Conservation (phyloP, 2,797 vertebrate species). For the Cichlasoma orientale region DNA sequence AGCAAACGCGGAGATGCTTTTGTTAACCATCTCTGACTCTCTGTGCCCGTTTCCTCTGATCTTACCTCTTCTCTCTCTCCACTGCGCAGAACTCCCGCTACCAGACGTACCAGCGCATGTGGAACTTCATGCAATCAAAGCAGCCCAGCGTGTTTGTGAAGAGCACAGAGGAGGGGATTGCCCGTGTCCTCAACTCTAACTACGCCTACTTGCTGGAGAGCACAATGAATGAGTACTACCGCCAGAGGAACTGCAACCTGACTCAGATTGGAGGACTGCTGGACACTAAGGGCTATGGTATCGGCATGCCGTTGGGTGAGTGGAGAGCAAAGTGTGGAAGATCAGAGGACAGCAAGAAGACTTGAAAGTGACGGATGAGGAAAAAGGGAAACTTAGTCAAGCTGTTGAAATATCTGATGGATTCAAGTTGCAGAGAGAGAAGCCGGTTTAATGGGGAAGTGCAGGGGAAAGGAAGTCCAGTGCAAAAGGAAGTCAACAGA, state of each 20-base stretch:
- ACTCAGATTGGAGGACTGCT: constrained; percentile 98
- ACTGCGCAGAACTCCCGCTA: constrained; percentile 93
- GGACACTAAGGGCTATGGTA: constrained; percentile 99
- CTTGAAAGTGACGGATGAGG: not conserved
- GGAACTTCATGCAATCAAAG: constrained; percentile 99
- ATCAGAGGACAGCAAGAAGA: not conserved
- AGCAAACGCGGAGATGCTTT: constrained; percentile 6
- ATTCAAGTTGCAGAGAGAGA: not conserved
- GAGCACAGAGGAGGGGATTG: constrained; percentile 98
- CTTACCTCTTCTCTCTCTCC: not conserved
- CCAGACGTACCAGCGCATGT: constrained; percentile 99
- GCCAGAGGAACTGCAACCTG: constrained; percentile 96
- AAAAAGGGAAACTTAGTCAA: not conserved
- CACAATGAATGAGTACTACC: constrained; percentile 99
- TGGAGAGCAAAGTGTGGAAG: not conserved
- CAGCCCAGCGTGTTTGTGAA: constrained; percentile 99
- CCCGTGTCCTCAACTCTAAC: constrained; percentile 97
- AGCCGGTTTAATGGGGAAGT: not conserved
- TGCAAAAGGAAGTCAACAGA: constrained; percentile 27
- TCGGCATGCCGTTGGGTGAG: constrained; percentile 98
- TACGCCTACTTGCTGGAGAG: constrained; percentile 98
- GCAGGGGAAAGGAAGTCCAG: not conserved
- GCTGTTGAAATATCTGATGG: not conserved
- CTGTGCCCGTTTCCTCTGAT: constrained; percentile 10
- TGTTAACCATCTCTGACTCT: constrained; percentile 3